phyloP scores from a whole-genome alignment of 2,888 invertebrate genomes.

The Odontocolon sp. region DNA sequence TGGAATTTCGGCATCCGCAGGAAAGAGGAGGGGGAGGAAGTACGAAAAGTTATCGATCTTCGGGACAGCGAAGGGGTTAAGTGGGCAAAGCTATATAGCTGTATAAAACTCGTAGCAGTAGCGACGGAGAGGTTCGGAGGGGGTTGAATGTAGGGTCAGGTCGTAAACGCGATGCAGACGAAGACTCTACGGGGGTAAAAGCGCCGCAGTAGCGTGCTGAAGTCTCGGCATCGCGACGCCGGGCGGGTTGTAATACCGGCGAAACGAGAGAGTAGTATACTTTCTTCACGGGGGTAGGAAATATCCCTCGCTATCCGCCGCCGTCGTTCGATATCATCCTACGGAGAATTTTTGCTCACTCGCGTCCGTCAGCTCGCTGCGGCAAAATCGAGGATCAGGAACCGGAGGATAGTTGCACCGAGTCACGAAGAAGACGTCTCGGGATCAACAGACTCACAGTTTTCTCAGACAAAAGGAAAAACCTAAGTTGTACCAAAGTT shows the following conservation, averaged over 20 bases:
- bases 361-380: conserved; percentile 16
- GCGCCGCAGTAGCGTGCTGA: conserved; percentile 54
- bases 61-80: conserved; percentile 1
- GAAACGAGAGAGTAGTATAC: conserved; percentile 17
- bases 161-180: conserved; percentile 55
- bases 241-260: conserved; percentile 68
- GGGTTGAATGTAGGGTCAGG: conserved; percentile 39
- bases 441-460: too few species aligned
- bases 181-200: conserved; percentile 55
- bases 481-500: too few species aligned
- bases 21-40: background rate
- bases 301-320: background rate
- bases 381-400: background rate
- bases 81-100: background rate
- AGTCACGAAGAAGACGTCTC: too few species aligned
- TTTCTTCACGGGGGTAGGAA: background rate
- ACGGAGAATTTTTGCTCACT: background rate
- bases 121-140: conserved; percentile 31
- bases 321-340: conserved; percentile 51
- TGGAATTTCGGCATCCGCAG: background rate
- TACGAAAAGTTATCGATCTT: conserved; percentile 56
- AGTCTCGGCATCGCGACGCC: conserved; percentile 65
- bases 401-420: conserved; percentile 13
- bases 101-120: conserved; percentile 16
- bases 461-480: too few species aligned